Base-by-base conservation (phyloP, 2,888 invertebrate species). In the Oligia fasciuncula region DNA sequence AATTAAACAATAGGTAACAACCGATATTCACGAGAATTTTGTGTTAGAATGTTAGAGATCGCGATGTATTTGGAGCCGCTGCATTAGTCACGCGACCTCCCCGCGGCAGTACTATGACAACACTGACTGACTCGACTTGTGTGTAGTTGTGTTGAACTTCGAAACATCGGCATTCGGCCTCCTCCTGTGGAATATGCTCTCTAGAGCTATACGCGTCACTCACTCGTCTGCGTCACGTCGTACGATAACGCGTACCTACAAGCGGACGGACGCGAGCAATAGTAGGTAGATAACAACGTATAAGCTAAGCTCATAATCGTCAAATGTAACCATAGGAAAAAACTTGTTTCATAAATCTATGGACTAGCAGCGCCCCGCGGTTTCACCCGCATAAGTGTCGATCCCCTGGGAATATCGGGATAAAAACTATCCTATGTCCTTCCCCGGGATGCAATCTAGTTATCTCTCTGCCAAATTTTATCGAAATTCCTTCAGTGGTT, bases 1-100 rank as follows among this genome's bases (percentile, higher is more conserved):
- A 75, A 14, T 46, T 40, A 40, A 51, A 69, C 51, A 67, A 73
- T 65, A 29, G 29, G 29, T 29, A 60, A 40, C 4, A 68, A 72
- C 51, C 13, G 3, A 35, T 66, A 62, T 62, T 54, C 67, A 79
- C 76, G 14, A 70, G 11, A 46, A 9, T 62, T 80, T 79, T 76
- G 14, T 23, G 78, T 70, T 57, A 84, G 51, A 80, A 72, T 72
- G 65, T 79, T 77, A 51, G 19, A 14, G 49, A 72, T 71, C 85
- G 81, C 87, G 88, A 77, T 69, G 51, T 79, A 40, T 70, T 67
- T 63, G 66, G 40, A 60, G 70, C 57, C 65, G 49, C 54, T 51
- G 68, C 66, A 71, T 76, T 65, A 73, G 81, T 63, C 65, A 79
- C 87, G 76, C 90, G 88, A 83, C 90, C 89, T 85, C 71, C 70